A percentile compares a stretch with the other conserved stretches of the same genome.
phyloP scores from a whole-genome alignment of 1,140 invertebrate species.

The Solenopsis invicta region DNA sequence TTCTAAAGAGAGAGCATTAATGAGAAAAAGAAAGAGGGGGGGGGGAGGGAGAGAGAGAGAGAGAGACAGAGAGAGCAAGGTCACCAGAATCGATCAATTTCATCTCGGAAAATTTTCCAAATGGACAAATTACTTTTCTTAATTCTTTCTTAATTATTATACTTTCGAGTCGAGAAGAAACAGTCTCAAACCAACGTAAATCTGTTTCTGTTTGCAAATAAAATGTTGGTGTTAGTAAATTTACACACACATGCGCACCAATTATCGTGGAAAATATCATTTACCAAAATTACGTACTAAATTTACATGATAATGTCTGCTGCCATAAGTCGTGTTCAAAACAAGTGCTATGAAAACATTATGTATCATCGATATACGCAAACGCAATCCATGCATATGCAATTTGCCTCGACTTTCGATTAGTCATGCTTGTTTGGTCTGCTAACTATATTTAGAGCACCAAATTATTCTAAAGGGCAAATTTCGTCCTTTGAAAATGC shows the following conservation, averaged over 20 bases:
- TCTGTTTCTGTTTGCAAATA: constrained; percentile 7
- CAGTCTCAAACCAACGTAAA: background rate
- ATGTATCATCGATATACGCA: constrained; percentile 41
- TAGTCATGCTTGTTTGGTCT: constrained; percentile 37
- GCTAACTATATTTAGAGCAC: constrained; percentile 28
- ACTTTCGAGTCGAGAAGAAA: background rate
- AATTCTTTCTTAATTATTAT: no score
- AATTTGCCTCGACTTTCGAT: constrained; percentile 47
- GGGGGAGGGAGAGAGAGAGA: background rate
- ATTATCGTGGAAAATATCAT: constrained; percentile 46
- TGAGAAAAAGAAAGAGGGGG: background rate
- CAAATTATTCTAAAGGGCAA: constrained; percentile 6
- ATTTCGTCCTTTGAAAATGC: constrained; percentile 12
- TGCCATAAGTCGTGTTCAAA: constrained; percentile 38
- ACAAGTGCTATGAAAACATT: constrained; percentile 52
- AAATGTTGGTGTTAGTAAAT: background rate
- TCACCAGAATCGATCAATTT: background rate
- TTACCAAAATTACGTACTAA: constrained; percentile 32
- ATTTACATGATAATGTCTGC: constrained; percentile 41
- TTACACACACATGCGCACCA: background rate
- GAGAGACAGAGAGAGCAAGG: background rate
- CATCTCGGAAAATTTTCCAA: background rate
- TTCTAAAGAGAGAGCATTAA: background rate
- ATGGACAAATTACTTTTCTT: background rate
- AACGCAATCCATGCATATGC: constrained; percentile 41